Base-by-base conservation (phyloP, 1,140 invertebrate genomes). In the Planococcus citri region DNA sequence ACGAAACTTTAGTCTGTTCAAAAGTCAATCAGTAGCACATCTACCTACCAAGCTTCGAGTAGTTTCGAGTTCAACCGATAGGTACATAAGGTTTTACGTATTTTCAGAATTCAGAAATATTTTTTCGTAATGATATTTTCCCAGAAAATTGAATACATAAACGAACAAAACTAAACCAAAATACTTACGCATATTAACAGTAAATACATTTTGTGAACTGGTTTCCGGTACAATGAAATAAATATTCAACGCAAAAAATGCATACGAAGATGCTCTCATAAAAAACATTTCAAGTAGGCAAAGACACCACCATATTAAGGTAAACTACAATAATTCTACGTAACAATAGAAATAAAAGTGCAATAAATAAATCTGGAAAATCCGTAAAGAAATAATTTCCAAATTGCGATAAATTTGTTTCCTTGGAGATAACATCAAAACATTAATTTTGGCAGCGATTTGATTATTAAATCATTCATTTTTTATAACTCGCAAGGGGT, bases 171-270 rank as follows among this genome's bases (percentile, higher is more conserved):
- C 12, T 64, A 64, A 64, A 64, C 20, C 10, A 10, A n/a, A n/a
- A n/a, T n/a, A 64, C 60, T 24, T 64, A 64, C 60, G 22, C 6
- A 64, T 64, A 27, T 64, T 64, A 9, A 27, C 60, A 14, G 60
- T 21, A 17, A 64, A 64, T 24, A 64, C 60, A 64, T 64, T 64
- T 25, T 64, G 60, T 9, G 10, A 4, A 17, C 6, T 4, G 24
- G 4, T 24, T 25, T 64, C 60, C 10, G 60, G 60, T 25, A 27
- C 3, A 24, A 24, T 10, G n/a, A 9, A 3, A 14, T 51, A 20
- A 51, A 51, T 17, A 51, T 51, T 51, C 17, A 51, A 20, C 2
- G n/a, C n/a, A 17, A 51, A 9, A 51, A 51, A 51, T 51, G 17
- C 41, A 20, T 17, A 51, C 10, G n/a, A 17, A 51, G 41, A 9